phyloP scores from a whole-genome alignment of 2,888 invertebrate species.

The Tubiluchus corallicola region DNA sequence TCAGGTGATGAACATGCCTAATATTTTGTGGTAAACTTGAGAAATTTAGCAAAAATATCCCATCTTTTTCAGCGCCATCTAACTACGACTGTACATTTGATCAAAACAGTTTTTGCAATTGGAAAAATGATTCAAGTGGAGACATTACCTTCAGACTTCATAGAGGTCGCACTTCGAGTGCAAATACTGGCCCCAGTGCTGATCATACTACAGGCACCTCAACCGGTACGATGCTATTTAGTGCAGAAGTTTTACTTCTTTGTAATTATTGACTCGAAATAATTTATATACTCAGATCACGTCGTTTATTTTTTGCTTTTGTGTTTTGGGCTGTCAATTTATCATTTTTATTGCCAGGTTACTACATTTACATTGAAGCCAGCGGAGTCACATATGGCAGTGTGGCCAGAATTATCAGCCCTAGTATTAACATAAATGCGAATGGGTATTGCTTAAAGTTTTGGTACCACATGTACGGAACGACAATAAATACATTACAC shows the following conservation, averaged over 20 bases:
- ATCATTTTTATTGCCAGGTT: slow-evolving; percentile 18
- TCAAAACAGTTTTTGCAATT: slow-evolving; percentile 7
- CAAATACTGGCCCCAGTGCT: slow-evolving; percentile 18
- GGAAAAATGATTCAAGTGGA: background rate
- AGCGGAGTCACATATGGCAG: background rate
- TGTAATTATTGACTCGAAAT: too few relatives aligned
- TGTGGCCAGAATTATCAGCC: slow-evolving; percentile 13
- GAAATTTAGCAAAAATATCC: too few relatives aligned
- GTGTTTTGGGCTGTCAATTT: too few relatives aligned
- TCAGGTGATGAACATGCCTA: too few relatives aligned
- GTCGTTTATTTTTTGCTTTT: too few relatives aligned
- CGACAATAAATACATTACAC: slow-evolving; percentile 18
- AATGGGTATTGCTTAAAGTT: slow-evolving; percentile 18
- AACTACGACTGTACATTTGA: slow-evolving; percentile 15
- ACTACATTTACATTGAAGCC: slow-evolving; percentile 19
- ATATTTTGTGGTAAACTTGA: too few relatives aligned
- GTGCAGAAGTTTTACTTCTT: too few relatives aligned
- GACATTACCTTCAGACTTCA: background rate
- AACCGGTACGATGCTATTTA: too few relatives aligned
- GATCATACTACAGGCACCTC: slow-evolving; percentile 22
- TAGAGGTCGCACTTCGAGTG: slow-evolving; percentile 18
- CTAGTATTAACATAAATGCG: background rate
- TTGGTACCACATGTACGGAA: slow-evolving; percentile 25
- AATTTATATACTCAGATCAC: too few relatives aligned
- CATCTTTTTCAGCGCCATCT: slow-evolving; percentile 2